Conservation (phyloP, 1,140 invertebrate genomes). For the Drosophila gunungcola region DNA sequence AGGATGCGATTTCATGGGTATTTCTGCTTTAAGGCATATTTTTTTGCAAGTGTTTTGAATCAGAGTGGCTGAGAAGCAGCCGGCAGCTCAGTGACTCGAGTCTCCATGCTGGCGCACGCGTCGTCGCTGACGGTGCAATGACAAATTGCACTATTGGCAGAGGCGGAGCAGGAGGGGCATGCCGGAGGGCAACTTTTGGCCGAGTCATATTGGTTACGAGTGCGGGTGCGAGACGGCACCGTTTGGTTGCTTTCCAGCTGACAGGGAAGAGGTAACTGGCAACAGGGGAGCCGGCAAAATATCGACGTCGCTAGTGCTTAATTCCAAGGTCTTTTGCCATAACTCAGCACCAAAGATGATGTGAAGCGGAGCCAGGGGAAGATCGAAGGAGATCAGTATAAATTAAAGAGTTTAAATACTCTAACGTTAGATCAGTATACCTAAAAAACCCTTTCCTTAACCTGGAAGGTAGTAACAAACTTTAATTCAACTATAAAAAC, state of each 20-base stretch:
- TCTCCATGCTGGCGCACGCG: conserved; percentile 71
- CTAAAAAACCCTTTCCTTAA: too few species aligned
- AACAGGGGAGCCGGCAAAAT: neutral
- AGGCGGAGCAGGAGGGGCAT: neutral
- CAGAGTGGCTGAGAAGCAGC: conserved; percentile 6
- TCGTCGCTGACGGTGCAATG: conserved; percentile 72
- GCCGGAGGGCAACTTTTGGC: neutral
- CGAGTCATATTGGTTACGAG: conserved; percentile 16
- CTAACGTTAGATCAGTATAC: too few species aligned
- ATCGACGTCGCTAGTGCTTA: conserved; percentile 46
- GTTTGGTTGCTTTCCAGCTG: conserved; percentile 11
- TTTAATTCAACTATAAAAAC: too few species aligned
- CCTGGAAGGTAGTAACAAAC: too few species aligned
- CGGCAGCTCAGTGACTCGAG: conserved; percentile 29
- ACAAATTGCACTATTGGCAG: conserved; percentile 64
- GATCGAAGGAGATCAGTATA: neutral
- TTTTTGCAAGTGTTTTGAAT: conserved; percentile 1
- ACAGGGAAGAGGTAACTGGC: too few species aligned
- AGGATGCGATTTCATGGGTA: too few species aligned
- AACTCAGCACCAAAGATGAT: conserved; percentile 66
- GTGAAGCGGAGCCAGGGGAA: conserved; percentile 23
- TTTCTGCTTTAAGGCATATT: neutral
- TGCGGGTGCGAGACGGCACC: conserved; percentile 61
- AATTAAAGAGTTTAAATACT: conserved; percentile 1
- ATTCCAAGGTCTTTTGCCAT: conserved; percentile 80